Percentiles rank a stretch among this genome's conserved stretches.
Conservation (phyloP, 92 coral and sea anemone species). For the Phenganax marumi region DNA sequence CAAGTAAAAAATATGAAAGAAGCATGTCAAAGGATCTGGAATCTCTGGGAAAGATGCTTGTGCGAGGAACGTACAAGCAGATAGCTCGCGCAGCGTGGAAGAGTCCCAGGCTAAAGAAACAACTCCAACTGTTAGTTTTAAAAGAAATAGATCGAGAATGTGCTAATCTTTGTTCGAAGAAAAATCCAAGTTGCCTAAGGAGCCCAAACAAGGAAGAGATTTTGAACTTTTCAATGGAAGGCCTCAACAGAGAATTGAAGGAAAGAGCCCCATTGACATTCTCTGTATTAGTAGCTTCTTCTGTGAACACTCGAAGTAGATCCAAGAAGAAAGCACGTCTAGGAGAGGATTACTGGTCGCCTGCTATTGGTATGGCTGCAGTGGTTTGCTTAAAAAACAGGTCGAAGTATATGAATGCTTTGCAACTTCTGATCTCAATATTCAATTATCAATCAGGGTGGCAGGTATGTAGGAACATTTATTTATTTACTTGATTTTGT, state of each 20-base stretch:
- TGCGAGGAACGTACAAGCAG: slow-evolving; percentile 62
- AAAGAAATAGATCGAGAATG: slow-evolving; percentile 61
- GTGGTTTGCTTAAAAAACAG: slow-evolving; percentile 61
- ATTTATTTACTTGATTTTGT: not conserved
- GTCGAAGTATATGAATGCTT: slow-evolving; percentile 61
- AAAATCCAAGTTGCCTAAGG: slow-evolving; percentile 49
- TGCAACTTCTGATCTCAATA: slow-evolving; percentile 57
- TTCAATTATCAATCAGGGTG: slow-evolving; percentile 67
- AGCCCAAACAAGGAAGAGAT: not conserved
- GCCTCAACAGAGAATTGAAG: slow-evolving; percentile 41
- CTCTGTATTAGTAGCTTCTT: slow-evolving; percentile 52
- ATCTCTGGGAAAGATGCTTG: slow-evolving; percentile 63
- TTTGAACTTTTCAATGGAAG: not conserved
- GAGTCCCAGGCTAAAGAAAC: slow-evolving; percentile 45
- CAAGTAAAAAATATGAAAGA: slow-evolving; percentile 45
- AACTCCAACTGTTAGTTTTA: slow-evolving; percentile 37
- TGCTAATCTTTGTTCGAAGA: slow-evolving; percentile 59
- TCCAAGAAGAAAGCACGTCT: slow-evolving; percentile 21
- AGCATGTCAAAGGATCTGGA: slow-evolving; percentile 59
- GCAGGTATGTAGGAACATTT: slow-evolving; percentile 58
- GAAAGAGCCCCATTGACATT: slow-evolving; percentile 63
- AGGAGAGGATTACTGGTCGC: slow-evolving; percentile 45
- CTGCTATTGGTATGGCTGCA: slow-evolving; percentile 76
- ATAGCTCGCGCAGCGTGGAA: slow-evolving; percentile 66
- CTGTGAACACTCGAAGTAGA: slow-evolving; percentile 46